Conservation (phyloP, 2,113 vertebrate species). For the Tachuris rubrigastra region DNA sequence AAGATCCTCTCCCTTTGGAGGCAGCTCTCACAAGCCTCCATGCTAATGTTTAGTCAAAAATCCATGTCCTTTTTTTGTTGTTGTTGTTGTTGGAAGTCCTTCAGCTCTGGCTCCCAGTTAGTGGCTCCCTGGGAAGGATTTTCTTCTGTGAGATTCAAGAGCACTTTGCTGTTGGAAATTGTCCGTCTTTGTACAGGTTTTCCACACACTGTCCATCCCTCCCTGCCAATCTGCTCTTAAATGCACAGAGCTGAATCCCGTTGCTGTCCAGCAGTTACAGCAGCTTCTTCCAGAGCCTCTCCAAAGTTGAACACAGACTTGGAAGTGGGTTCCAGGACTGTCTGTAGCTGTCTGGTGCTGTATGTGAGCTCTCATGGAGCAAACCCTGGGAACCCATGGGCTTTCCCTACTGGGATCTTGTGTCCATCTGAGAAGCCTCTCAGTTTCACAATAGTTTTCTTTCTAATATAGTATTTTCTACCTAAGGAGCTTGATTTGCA, state of each 20-base stretch:
- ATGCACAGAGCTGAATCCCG: neutral
- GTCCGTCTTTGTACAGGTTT: neutral
- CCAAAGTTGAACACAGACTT: neutral
- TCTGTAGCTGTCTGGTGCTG: neutral
- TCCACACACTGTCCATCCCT: fast-evolving
- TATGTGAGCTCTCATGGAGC: neutral
- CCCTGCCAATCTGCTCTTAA: neutral
- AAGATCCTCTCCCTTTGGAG: neutral
- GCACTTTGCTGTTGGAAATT: neutral
- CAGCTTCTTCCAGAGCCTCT: neutral
- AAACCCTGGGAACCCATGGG: fast-evolving
- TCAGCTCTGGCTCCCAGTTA: neutral
- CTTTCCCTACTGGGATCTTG: neutral
- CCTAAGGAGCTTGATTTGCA: neutral
- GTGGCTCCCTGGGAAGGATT: neutral
- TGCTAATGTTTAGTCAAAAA: neutral
- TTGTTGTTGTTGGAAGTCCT: neutral
- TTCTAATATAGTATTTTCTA: neutral
- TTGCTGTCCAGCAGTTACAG: neutral
- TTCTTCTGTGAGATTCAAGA: neutral
- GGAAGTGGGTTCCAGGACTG: neutral
- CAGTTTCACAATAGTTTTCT: neutral
- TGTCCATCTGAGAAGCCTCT: neutral
- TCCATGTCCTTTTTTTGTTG: neutral
- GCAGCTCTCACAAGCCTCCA: neutral